Base-by-base conservation (phyloP, 2,888 invertebrate species). In the Incurvaria masculella region DNA sequence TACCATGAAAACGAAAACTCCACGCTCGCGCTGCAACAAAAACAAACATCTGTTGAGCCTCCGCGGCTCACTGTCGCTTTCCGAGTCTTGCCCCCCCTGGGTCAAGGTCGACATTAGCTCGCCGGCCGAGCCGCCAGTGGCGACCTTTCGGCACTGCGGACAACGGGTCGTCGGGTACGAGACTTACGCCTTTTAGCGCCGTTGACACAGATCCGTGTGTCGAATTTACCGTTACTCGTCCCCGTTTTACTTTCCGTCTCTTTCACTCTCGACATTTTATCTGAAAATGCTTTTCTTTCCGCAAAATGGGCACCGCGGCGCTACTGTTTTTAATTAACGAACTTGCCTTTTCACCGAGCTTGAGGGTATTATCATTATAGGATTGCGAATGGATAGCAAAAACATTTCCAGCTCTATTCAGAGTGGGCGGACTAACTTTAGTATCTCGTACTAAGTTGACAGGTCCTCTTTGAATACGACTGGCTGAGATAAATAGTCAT, bases 151-250 rank as follows among this genome's bases (percentile, higher is more conserved):
- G 33, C 14, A 33, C 14, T 14, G 33, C 14, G n/a, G n/a, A n/a
- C n/a, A n/a, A n/a, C n/a, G n/a, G n/a, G n/a, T n/a, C n/a, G n/a
- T n/a, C 63, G 61, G 56, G 70, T 75, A 63, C 66, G 66, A 4
- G 23, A 23, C 23, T 23, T 23, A 23, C 23, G 23, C 23, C 44
- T 26, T 46, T 72, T 70, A 71, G 75, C 72, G 75, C 75, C 66
- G 75, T 73, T 79, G 78, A 79, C 79, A 79, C 68, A 79, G 76
- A 76, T 79, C 76, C 73, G 69, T 64, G 64, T 64, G 66, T 51
- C 52, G 50, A 48, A 50, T 56, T 66, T 74, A 75, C 79, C 79
- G 79, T 79, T 79, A 79, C 64, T 56, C 69, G 78, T 68, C 76
- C 73, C 72, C 66, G 66, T 74, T 74, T 68, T 57, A 62, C 58